Evolutionary conservation across 2,797 vertebrate species (phyloP).

Genomic region (Rachycentron canadum): DNA sequence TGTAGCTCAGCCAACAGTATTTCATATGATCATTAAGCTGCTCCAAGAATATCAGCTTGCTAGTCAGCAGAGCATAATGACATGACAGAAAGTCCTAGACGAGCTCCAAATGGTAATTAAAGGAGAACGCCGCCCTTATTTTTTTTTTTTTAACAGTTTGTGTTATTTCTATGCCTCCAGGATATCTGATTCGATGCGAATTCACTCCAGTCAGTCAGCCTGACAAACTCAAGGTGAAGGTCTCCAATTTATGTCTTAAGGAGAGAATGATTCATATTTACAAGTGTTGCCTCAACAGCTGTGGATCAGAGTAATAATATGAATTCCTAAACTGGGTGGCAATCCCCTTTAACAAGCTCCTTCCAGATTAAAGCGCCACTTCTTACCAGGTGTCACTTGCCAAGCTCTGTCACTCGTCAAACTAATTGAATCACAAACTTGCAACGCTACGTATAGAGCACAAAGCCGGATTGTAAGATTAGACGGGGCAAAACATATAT

Average conservation of each 20-base stretch:
- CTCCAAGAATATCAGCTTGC: constrained; percentile 46
- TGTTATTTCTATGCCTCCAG: constrained; percentile 12
- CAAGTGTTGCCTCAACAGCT: constrained; percentile 26
- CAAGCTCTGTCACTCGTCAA: constrained; percentile 28
- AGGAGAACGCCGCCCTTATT: neutral
- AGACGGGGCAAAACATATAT: constrained; percentile 10
- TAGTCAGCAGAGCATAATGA: constrained; percentile 48
- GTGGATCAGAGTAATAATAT: constrained; percentile 33
- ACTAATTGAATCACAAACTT: constrained; percentile 51
- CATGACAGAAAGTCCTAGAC: constrained; percentile 21
- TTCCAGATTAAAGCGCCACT: constrained; percentile 29
- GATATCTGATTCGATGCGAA: constrained; percentile 8
- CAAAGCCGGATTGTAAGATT: constrained; percentile 30
- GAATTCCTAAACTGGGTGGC: constrained; percentile 29
- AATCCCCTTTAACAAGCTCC: constrained; percentile 59
- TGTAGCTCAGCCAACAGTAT: constrained; percentile 38
- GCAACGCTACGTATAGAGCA: constrained; percentile 3
- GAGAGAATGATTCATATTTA: constrained; percentile 10
- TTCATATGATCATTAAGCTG: constrained; percentile 55
- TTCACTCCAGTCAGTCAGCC: neutral
- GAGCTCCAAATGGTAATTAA: constrained; percentile 26
- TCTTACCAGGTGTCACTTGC: constrained; percentile 34
- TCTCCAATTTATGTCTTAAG: neutral
- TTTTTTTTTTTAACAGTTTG: constrained; percentile 28
- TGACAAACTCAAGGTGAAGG: constrained; percentile 2